A percentile compares a stretch with the other conserved stretches of the same genome.
phyloP scores from a whole-genome alignment of 1,140 invertebrate genomes.

The Heliconius melpomene region DNA sequence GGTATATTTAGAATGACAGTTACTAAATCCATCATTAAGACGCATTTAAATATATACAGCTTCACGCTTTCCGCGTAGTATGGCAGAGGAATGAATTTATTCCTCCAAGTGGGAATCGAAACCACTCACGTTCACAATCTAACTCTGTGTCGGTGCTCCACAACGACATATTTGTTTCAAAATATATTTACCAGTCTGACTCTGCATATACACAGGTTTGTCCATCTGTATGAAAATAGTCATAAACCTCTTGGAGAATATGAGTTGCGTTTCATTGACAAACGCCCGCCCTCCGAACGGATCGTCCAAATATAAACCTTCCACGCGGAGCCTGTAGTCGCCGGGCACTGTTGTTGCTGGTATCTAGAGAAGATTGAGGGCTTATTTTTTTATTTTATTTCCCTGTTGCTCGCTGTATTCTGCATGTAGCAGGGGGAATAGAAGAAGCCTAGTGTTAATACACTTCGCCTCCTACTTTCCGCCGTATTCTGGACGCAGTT shows the following conservation, averaged over 20 bases:
- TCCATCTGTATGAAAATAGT: constrained; percentile 97
- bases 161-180: neutral
- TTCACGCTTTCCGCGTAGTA: too few relatives aligned
- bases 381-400: too few relatives aligned
- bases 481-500: too few relatives aligned
- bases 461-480: too few relatives aligned
- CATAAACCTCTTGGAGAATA: constrained; percentile 92
- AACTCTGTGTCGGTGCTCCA: too few relatives aligned
- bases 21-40: neutral
- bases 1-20: neutral
- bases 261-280: constrained; percentile 89
- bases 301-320: constrained; percentile 91
- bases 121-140: too few relatives aligned
- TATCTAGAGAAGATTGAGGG: constrained; percentile 77
- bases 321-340: constrained; percentile 92
- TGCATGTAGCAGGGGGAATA: too few relatives aligned
- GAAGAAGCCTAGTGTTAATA: too few relatives aligned
- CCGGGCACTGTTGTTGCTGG: constrained; percentile 91
- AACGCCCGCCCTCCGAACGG: constrained; percentile 92
- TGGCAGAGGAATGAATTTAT: too few relatives aligned
- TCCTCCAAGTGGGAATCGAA: too few relatives aligned
- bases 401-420: too few relatives aligned
- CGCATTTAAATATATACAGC: neutral
- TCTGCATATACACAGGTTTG: constrained; percentile 97
- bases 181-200: constrained; percentile 86